A percentile compares a stretch with the other conserved stretches of the same genome.
phyloP scores from a whole-genome alignment of 2,113 vertebrate genomes.

The Triplophysa rosa region DNA sequence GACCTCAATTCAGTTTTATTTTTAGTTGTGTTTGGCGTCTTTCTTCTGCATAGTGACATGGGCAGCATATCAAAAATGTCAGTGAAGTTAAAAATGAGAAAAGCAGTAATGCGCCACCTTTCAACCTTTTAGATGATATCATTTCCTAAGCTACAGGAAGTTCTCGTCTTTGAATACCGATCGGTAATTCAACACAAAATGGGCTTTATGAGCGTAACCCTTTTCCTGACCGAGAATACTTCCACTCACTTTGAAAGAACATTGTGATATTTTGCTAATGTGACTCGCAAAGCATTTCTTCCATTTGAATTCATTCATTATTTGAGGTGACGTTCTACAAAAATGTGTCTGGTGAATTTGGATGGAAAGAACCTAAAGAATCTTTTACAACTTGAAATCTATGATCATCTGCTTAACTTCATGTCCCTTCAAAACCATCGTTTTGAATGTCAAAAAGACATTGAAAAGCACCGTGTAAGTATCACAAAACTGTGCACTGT shows the following conservation, averaged over 20 bases:
- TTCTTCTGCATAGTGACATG: slow-evolving; percentile 19
- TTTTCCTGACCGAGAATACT: slow-evolving; percentile 51
- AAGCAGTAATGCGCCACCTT: slow-evolving; percentile 52
- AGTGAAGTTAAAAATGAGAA: slow-evolving; percentile 16
- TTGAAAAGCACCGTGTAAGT: no score
- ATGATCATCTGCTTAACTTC: no score
- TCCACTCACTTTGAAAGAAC: slow-evolving; percentile 55
- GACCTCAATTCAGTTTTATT: slow-evolving; percentile 55
- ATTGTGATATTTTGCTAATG: slow-evolving; percentile 28
- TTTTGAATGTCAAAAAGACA: no score
- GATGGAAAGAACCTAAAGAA: not conserved
- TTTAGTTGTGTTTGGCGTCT: slow-evolving; percentile 43
- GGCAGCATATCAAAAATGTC: slow-evolving; percentile 26
- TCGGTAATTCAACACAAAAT: slow-evolving; percentile 48
- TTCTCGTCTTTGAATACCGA: slow-evolving; percentile 68
- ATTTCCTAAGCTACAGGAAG: slow-evolving; percentile 65
- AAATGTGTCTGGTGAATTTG: not conserved
- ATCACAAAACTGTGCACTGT: no score
- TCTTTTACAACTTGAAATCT: no score
- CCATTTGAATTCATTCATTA: slow-evolving; percentile 5
- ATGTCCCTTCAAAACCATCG: no score
- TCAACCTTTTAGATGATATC: slow-evolving; percentile 64
- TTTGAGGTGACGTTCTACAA: not conserved
- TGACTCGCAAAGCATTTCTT: slow-evolving; percentile 11
- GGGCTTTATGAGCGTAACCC: slow-evolving; percentile 54